Base-by-base conservation (phyloP, 2,797 vertebrate genomes). In the Cirrhinus mrigala region DNA sequence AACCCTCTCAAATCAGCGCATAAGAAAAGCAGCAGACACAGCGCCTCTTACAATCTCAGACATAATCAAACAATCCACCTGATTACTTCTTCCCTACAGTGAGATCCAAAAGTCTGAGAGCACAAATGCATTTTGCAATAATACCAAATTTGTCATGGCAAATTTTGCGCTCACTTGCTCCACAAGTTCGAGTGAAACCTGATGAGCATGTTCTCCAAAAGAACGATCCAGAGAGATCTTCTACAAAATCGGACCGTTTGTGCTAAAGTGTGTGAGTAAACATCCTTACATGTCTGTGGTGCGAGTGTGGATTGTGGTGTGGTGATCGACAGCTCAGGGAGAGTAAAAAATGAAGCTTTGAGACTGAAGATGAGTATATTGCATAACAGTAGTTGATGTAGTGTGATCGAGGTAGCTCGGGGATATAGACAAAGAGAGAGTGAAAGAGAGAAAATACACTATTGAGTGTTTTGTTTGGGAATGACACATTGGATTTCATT, bases 1-100 rank as follows among this genome's bases (percentile, higher is more conserved):
- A 81, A 86, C 77, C 86, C 81, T 85, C 77, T 89, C 86, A 87
- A 89, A 89, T 86, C 86, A 87, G 78, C 33, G 7, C 73, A 87
- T 40, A 33, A 83, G 80, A 58, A 87, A 87, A 87, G 70, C 62
- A 83, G 88, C 83, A 85, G 78, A 85, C 77, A 83, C 83, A 87
- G 81, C 71, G 76, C 15, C 84, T 85, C 80, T 83, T 79, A 75
- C 73, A 70, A 33, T 54, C 69, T 69, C 73, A 81, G 78, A 81
- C 70, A 73, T 75, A 37, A 56, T 54, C 68, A 66, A 50, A 85
- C 56, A 66, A 75, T 68, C 44, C 69, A 66, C 33, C 70, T 81
- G 78, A 86, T 78, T 84, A 68, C 82, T 68, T 76, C 29, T 68
- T 83, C 56, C 70, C 27, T 64, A 37, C 56, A 48, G 5, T 46